Base-by-base conservation (phyloP, 2,888 invertebrate species). In the Dolomedes plantarius region DNA sequence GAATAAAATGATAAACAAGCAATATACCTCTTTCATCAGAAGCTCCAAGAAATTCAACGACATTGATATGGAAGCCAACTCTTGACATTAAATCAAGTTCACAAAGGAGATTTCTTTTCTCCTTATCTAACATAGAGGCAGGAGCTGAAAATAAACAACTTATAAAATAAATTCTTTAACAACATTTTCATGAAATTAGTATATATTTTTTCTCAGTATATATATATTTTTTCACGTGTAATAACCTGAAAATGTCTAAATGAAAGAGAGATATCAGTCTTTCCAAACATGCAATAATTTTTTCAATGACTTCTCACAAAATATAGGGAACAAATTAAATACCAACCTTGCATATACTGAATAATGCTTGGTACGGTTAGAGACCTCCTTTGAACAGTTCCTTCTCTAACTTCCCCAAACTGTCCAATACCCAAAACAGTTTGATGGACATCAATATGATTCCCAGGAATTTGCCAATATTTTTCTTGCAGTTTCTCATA, bases 321-420 rank as follows among this genome's bases (percentile, higher is more conserved):
- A n/a, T n/a, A n/a, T n/a, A n/a, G n/a, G n/a, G n/a, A n/a, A n/a
- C n/a, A n/a, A n/a, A n/a, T n/a, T n/a, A n/a, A 65, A 71, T 56
- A 36, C 29, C 80, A 88, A 89, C 89, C 88, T 86, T 88, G 88
- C 39, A 96, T 93, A 9, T 94, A 94, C 89, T 96, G 95, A 32
- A 95, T 93, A 0, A 94, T 91, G 32, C 93, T 93, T 0, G 93
- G 92, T 3, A 92, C 92, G 76, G 93, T 91, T 2, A 92, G 92
- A 7, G 93, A 93, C 85, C 94, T 93, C 89, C 94, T 94, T 87
- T 93, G 93, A 0, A 96, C 93, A 77, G 93, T 93, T 0, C 95
- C 96, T 89, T 93, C 94, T 23, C 95, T 94, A 36, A 96, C 94
- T 89, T 94, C 94, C 0, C 96, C 96, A 91, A 95, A 97, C 90